These are phyloP conservation scores for Etia nguti DNA, from an alignment of 2,113 vertebrate genomes.

Conservation along the genomic window DNA sequence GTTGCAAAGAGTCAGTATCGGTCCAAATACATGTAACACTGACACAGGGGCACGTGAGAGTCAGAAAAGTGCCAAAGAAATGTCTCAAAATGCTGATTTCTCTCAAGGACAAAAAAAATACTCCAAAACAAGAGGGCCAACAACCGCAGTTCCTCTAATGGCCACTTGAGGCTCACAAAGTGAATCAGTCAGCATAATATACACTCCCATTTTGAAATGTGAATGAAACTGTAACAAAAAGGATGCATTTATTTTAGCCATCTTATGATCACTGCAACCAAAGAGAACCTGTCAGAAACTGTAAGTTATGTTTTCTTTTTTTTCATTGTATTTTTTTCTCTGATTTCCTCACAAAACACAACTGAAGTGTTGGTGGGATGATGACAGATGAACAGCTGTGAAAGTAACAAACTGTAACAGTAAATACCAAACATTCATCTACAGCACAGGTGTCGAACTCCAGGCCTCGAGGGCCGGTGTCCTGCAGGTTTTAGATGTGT, in stretches of 20 bases:
- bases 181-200: not conserved
- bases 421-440: not conserved
- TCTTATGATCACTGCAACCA: not conserved
- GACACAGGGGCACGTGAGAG: not conserved
- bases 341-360: not conserved
- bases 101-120: not conserved
- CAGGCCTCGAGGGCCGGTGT: no score
- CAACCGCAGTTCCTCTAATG: not conserved
- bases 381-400: not conserved
- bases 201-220: not conserved
- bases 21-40: not conserved
- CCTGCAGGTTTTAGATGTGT: no score
- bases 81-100: not conserved
- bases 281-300: not conserved
- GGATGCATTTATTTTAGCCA: not conserved
- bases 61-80: not conserved
- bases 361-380: not conserved
- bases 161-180: not conserved
- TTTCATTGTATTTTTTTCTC: not conserved
- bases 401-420: not conserved
- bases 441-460: no score
- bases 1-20: slow-evolving; percentile 8
- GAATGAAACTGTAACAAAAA: not conserved
- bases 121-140: not conserved
- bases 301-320: not conserved